phyloP scores from a whole-genome alignment of 2,797 vertebrate genomes.

The Orientallactaga sibirica region DNA sequence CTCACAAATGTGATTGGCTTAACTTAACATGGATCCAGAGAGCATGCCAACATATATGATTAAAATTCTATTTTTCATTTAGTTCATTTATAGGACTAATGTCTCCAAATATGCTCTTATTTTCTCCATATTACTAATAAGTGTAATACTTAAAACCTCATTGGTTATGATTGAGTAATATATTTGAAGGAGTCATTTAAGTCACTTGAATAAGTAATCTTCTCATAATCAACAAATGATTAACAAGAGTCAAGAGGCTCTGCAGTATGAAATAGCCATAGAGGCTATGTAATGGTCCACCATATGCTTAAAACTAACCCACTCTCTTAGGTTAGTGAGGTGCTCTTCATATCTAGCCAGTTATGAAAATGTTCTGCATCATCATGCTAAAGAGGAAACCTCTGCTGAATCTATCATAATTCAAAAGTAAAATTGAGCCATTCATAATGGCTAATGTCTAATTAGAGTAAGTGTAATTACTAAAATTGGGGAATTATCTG shows the following conservation, averaged over 20 bases:
- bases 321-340: background rate
- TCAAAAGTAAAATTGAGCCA: conserved; percentile 14
- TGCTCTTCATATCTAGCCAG: background rate
- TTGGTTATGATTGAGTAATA: conserved; percentile 50
- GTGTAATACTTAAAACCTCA: conserved; percentile 48
- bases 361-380: background rate
- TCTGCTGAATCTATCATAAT: background rate
- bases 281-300: background rate
- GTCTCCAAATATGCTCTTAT: conserved; percentile 22
- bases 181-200: conserved; percentile 44
- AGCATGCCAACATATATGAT: background rate
- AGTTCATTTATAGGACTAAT: background rate
- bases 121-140: conserved; percentile 54
- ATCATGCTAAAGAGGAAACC: conserved; percentile 32
- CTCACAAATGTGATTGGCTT: background rate
- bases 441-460: conserved; percentile 49
- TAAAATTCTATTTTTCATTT: conserved; percentile 53
- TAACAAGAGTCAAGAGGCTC: conserved; percentile 23
- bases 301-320: background rate
- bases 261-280: background rate
- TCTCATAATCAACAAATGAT: conserved; percentile 6
- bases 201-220: background rate
- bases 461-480: conserved; percentile 30
- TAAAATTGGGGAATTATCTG: background rate
- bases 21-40: conserved; percentile 26